Evolutionary conservation across 2,113 vertebrate species (phyloP), one percentile per base, ranked within the genome.

Genomic region (Solea solea): DNA sequence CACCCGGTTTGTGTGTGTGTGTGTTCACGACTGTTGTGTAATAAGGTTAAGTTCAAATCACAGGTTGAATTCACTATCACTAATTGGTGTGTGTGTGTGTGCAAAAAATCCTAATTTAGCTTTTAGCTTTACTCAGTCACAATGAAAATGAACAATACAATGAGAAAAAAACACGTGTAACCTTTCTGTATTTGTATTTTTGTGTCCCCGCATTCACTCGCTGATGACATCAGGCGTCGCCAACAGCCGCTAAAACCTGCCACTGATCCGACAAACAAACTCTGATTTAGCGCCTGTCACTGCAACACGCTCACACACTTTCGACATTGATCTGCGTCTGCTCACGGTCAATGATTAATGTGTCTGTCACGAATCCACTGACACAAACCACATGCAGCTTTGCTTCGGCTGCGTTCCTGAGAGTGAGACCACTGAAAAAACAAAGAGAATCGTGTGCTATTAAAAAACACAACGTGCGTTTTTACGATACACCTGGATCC

Each of bases 281-380:
- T 56, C 80, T 90, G 87, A 92, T 92, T 86, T 88, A 92, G 79
- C 84, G 72, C 81, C 84, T 81, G 86, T 88, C 87, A 85, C 55
- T 89, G 76, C 68, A 66, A 16, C 64, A 49, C 78, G 78, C 68
- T 85, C 64, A 57, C 82, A 80, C 74, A 21, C 85, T 76, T 88
- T 91, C 89, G 69, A 84, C 79, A 78, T 83, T 87, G 85, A 92
- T 91, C 82, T 84, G 78, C 86, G 83, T 88, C 84, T 88, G 72
- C 81, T 73, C 72, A 73, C 70, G 83, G 83, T 79, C 87, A 81
- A 28, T 92, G 90, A 91, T 91, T 90, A 91, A 93, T 93, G 85
- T 78, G 78, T 72, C 78, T 59, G 69, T 66, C 82, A 78, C 72
- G 72, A 78, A 70, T 69, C 63, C 39, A 68, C 60, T 64, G 46